phyloP scores from a whole-genome alignment of 1,140 invertebrate species.

The Procambarus clarkii region DNA sequence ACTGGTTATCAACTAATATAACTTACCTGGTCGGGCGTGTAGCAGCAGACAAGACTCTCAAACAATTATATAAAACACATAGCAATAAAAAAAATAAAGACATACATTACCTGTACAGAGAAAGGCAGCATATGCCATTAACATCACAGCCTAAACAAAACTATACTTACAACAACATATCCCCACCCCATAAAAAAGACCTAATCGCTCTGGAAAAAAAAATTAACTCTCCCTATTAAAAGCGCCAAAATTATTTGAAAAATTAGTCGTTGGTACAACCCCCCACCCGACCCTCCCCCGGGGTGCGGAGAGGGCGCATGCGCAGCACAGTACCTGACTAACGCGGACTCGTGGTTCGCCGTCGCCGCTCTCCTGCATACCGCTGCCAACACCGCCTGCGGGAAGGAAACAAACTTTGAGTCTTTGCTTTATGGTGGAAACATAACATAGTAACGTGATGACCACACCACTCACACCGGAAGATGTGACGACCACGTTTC shows the following conservation, averaged over 20 bases:
- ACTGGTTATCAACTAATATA: too few species aligned
- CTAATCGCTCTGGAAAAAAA: not conserved
- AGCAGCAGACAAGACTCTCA: not conserved
- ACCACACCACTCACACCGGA: too few species aligned
- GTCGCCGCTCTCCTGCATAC: slow-evolving; percentile 60
- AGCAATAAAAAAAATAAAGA: not conserved
- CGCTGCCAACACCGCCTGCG: slow-evolving; percentile 54
- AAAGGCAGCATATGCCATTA: not conserved
- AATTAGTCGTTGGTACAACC: not conserved
- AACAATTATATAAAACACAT: not conserved
- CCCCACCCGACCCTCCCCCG: not conserved
- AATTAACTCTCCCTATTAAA: not conserved
- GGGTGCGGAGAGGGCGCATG: not conserved
- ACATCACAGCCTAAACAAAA: not conserved
- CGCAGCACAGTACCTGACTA: slow-evolving; percentile 53
- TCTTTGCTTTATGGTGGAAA: too few species aligned
- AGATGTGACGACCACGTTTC: too few species aligned
- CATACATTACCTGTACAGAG: not conserved
- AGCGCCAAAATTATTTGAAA: not conserved
- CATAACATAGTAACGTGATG: too few species aligned
- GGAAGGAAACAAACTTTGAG: not conserved
- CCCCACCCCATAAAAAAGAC: not conserved
- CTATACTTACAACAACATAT: not conserved
- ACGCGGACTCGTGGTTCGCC: slow-evolving; percentile 51
- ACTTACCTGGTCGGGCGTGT: too few species aligned